Conservation (phyloP, 64 coral and sea anemone species). For the Pocillopora damicornis region DNA sequence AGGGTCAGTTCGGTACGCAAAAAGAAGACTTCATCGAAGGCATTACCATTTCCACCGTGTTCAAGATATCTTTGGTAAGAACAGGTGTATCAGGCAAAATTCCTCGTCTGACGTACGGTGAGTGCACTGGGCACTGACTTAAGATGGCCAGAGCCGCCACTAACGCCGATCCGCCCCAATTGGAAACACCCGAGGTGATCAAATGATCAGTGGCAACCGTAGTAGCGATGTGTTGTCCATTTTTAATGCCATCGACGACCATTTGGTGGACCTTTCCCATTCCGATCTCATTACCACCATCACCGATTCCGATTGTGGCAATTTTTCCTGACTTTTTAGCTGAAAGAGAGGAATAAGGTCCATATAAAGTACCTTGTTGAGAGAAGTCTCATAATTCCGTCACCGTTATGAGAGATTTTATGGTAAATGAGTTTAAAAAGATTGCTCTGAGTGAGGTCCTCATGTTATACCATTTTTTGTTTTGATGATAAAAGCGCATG, state of each 20-base stretch:
- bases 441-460: no score
- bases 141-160: conserved; percentile 71
- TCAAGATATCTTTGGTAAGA: conserved; percentile 43
- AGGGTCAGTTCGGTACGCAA: neutral
- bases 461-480: no score
- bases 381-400: no score
- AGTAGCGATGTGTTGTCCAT: conserved; percentile 74
- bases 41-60: conserved; percentile 62
- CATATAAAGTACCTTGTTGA: neutral
- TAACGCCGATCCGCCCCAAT: conserved; percentile 93
- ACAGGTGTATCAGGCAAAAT: conserved; percentile 11
- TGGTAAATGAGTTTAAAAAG: no score
- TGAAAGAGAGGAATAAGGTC: neutral
- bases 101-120: conserved; percentile 63
- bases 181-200: conserved; percentile 93
- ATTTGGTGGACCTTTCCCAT: conserved; percentile 85
- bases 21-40: neutral
- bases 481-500: no score
- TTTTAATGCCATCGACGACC: conserved; percentile 55
- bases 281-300: conserved; percentile 97
- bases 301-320: conserved; percentile 84
- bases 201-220: conserved; percentile 69
- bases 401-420: no score
- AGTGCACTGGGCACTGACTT: conserved; percentile 72
- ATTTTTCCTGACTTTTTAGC: conserved; percentile 38